A percentile compares a stretch with the other conserved stretches of the same genome.
phyloP scores from a whole-genome alignment of 2,113 vertebrate species.

The Gracilinanus agilis region DNA sequence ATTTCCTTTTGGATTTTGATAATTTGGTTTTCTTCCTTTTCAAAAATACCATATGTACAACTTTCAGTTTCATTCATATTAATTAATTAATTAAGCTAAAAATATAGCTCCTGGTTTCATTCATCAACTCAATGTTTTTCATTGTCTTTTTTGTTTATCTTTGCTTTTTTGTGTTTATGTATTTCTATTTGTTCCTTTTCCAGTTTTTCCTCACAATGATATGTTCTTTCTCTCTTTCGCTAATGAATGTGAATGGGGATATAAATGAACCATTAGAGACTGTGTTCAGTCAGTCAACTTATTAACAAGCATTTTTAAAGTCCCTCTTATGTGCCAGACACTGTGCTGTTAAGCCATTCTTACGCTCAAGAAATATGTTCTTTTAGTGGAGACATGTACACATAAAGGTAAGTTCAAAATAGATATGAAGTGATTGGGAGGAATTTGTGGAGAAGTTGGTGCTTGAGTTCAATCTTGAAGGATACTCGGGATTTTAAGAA shows the following conservation, averaged over 20 bases:
- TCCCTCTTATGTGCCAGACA: too few species aligned
- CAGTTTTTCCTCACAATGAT: background rate
- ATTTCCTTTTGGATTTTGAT: background rate
- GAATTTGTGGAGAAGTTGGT: background rate
- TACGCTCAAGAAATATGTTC: background rate
- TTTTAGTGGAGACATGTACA: background rate
- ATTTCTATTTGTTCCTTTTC: background rate
- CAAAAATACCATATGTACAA: background rate
- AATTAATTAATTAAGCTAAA: too few species aligned
- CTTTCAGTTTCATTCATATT: background rate
- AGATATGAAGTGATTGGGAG: background rate
- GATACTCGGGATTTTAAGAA: background rate
- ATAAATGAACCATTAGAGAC: background rate
- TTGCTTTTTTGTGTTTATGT: background rate
- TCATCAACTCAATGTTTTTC: background rate
- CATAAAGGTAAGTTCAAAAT: background rate
- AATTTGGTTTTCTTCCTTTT: background rate
- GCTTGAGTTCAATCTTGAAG: background rate
- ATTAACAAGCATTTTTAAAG: background rate
- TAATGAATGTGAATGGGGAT: background rate
- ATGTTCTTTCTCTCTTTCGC: background rate
- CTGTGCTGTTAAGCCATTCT: background rate
- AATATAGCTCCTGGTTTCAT: background rate
- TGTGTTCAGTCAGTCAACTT: background rate
- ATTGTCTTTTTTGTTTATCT: background rate